Conservation (phyloP, 2,888 invertebrate species). For the Lithophane leautieri region DNA sequence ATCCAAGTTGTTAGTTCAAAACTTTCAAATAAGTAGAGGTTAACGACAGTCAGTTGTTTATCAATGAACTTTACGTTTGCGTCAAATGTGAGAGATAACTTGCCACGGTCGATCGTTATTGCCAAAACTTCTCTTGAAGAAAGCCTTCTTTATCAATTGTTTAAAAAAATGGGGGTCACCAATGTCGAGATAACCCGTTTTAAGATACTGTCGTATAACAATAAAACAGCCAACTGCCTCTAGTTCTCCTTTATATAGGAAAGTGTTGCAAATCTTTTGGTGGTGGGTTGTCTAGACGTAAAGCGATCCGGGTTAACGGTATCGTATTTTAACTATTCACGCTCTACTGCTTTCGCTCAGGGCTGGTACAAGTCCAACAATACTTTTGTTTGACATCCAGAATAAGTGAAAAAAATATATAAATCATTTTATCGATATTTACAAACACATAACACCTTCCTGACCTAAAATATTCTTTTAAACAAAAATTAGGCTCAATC, state of each 20-base stretch:
- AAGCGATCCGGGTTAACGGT: conserved; percentile 73
- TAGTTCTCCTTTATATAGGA: conserved; percentile 64
- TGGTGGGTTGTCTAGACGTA: conserved; percentile 70
- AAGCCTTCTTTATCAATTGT: conserved; percentile 64
- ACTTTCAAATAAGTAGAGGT: conserved; percentile 36
- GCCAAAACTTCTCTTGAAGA: conserved; percentile 67
- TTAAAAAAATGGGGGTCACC: conserved; percentile 66
- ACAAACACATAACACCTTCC: neutral
- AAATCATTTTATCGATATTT: neutral
- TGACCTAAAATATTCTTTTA: neutral
- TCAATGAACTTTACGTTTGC: conserved; percentile 74
- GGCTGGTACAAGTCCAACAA: conserved; percentile 66
- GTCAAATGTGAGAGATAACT: conserved; percentile 74
- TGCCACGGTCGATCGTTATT: conserved; percentile 62
- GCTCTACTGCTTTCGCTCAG: conserved; percentile 70
- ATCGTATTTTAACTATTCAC: conserved; percentile 76
- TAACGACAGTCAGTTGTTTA: conserved; percentile 66
- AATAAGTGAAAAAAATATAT: neutral
- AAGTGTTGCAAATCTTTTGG: conserved; percentile 66
- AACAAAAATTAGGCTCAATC: neutral
- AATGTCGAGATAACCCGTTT: conserved; percentile 33
- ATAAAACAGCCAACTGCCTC: conserved; percentile 10
- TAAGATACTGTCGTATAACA: conserved; percentile 25
- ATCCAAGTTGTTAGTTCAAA: neutral
- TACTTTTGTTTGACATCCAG: conserved; percentile 10